Base-by-base conservation (phyloP, 2,797 vertebrate species). In the Lepus oiostolus region DNA sequence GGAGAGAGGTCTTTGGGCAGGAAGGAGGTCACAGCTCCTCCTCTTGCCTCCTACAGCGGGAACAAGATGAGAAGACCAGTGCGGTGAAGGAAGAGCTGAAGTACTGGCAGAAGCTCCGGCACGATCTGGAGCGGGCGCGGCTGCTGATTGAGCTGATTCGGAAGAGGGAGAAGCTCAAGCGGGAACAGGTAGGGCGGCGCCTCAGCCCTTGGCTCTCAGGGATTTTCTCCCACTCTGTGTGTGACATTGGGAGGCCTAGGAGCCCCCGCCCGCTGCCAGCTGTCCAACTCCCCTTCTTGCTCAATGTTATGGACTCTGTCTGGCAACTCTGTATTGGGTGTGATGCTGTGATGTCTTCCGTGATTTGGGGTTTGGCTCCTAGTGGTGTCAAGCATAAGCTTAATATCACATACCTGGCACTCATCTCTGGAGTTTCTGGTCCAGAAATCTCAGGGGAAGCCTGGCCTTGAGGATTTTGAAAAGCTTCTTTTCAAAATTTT, bases 71-170 rank as follows among this genome's bases (percentile, higher is more conserved):
- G 97, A 99, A 99, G 98, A 98, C 99, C 7, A 99, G 99, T 32
- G 99, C 99, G 0, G 99, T 99, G 42, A 99, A 99, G 97, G 99
- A 99, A 89, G 99, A 99, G 97, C 98, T 99, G 65, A 99, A 99
- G 79, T 99, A 99, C 98, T 99, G 99, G 99, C 99, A 99, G 92
- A 99, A 99, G 95, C 98, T 99, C 89, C 98, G 99, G 67, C 99
- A 99, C 4, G 99, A 99, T 98, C 93, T 99, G 98, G 99, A 99
- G 97, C 98, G 99, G 95, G 99, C 99, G 0, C 98, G 99, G 77
- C 98, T 99, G 95, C 98, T 99, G 96, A 99, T 99, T 22, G 99
- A 99, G 97, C 99, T 99, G 85, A 99, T 99, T 97, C 99, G 99
- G 1, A 99, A 99, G 95, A 98, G 99, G 95, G 99, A 99, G 54